A percentile compares a stretch with the other conserved stretches of the same genome.
Evolutionary conservation across 2,888 invertebrate species (phyloP).

Genomic region (Trichacis sp.): DNA sequence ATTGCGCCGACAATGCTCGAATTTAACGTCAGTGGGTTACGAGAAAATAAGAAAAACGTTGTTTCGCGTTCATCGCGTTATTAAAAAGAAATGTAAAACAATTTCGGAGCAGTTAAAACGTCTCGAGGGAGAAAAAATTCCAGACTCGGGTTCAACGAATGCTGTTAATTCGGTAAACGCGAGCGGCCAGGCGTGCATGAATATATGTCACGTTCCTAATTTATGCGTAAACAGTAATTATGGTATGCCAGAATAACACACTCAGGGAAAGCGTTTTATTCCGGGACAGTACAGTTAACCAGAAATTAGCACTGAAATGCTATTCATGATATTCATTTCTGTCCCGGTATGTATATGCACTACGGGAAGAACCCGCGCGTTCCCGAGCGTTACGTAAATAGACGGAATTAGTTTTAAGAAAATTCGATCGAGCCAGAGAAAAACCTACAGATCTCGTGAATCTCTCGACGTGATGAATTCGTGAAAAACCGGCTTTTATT

Average conservation of each 20-base stretch:
- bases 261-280: constrained; percentile 15
- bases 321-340: constrained; percentile 46
- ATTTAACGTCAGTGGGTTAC: background rate
- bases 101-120: no score
- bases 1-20: constrained; percentile 8
- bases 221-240: constrained; percentile 13
- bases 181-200: background rate
- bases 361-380: background rate
- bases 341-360: constrained; percentile 6
- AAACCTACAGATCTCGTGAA: background rate
- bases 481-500: constrained; percentile 11
- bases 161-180: background rate
- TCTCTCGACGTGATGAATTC: constrained; percentile 5
- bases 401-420: constrained; percentile 1
- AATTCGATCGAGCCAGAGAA: background rate
- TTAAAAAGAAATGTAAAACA: background rate
- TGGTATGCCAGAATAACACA: constrained; percentile 17
- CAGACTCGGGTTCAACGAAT: background rate
- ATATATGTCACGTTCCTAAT: constrained; percentile 1
- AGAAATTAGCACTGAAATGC: constrained; percentile 43
- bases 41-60: background rate
- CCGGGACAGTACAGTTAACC: constrained; percentile 24
- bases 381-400: background rate
- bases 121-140: no score
- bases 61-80: background rate